Conservation (phyloP, 2,113 vertebrate genomes). For the Piaya cayana region DNA sequence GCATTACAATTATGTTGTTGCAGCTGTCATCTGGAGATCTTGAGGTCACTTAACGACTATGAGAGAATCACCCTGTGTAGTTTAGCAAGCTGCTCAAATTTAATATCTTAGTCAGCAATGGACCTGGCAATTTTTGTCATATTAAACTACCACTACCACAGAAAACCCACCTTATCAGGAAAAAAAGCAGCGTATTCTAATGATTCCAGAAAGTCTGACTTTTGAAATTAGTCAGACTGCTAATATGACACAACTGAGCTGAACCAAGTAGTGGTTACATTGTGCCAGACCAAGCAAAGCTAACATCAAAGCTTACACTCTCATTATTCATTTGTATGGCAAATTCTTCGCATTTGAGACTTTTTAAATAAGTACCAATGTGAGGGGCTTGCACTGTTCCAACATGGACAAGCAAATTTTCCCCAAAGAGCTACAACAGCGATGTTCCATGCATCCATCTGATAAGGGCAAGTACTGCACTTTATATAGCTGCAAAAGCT, state of each 20-base stretch:
- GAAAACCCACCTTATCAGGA: neutral
- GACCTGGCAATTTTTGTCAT: neutral
- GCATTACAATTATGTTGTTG: neutral
- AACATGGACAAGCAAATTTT: neutral
- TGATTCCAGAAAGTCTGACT: neutral
- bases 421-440: neutral
- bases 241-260: neutral
- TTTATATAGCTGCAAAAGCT: neutral
- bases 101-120: fast-evolving
- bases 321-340: neutral
- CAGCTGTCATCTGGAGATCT: conserved; percentile 8
- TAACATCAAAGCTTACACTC: neutral
- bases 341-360: neutral
- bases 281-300: neutral
- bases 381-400: neutral
- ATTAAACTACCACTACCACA: neutral
- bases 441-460: neutral
- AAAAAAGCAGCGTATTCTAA: too few species aligned
- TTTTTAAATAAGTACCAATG: neutral
- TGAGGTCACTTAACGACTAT: neutral
- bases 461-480: neutral
- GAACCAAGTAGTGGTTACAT: neutral
- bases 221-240: neutral
- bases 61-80: neutral
- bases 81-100: neutral